Percentiles rank a stretch among this genome's conserved stretches.
Conservation (phyloP, 2,888 invertebrate species). For the Mythimna ferrago region DNA sequence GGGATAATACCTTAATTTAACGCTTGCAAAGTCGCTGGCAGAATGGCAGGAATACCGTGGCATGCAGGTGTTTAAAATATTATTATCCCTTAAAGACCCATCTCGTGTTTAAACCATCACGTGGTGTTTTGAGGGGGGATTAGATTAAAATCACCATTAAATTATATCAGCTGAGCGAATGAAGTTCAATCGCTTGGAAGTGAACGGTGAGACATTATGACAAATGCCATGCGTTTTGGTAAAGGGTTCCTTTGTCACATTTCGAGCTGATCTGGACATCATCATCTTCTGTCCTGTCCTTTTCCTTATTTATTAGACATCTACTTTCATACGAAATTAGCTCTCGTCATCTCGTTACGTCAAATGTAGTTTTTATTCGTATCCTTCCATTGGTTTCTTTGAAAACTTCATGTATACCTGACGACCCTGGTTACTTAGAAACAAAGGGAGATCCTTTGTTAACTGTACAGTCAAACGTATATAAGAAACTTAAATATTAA, state of each 20-base stretch:
- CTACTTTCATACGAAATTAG: no score
- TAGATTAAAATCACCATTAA: slow-evolving; percentile 67
- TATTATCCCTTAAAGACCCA: slow-evolving; percentile 78
- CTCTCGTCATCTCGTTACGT: no score
- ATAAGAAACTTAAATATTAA: no score
- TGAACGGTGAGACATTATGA: slow-evolving; percentile 31
- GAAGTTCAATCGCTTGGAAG: slow-evolving; percentile 31
- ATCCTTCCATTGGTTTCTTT: no score
- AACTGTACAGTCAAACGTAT: no score
- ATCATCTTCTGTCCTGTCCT: not conserved
- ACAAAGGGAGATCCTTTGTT: no score
- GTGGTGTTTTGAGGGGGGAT: slow-evolving; percentile 84
- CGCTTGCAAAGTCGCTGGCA: no score
- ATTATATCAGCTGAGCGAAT: slow-evolving; percentile 23
- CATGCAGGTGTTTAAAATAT: slow-evolving; percentile 34
- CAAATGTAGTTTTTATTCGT: no score
- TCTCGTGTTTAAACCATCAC: slow-evolving; percentile 69
- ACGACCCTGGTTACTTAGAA: no score
- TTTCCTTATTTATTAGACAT: not conserved
- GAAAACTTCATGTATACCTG: no score
- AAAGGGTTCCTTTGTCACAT: not conserved
- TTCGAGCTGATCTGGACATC: not conserved
- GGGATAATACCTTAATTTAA: no score
- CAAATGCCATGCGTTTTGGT: not conserved
- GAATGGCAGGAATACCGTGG: no score